Evolutionary conservation across 1,140 invertebrate species (phyloP).

Genomic region (Drosophila orena): DNA sequence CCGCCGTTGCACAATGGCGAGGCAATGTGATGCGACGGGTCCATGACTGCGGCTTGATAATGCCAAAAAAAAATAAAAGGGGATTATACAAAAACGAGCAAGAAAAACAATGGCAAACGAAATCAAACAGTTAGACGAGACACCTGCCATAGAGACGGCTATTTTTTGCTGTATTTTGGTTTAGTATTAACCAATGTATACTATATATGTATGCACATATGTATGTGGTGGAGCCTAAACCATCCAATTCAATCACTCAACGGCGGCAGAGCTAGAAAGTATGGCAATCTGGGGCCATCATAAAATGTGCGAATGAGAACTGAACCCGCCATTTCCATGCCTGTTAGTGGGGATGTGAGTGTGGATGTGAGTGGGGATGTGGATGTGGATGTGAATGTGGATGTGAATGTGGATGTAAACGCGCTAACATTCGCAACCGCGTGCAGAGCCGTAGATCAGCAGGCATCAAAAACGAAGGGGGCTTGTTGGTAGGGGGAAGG

Average conservation of each 20-base stretch:
- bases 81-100: slow-evolving; percentile 20
- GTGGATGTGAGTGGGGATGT: background rate
- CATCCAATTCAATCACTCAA: slow-evolving; percentile 71
- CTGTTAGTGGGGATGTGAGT: background rate
- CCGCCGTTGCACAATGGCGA: slow-evolving; percentile 56
- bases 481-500: too few species aligned
- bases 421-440: slow-evolving; percentile 29
- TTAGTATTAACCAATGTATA: background rate
- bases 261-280: slow-evolving; percentile 55
- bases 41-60: slow-evolving; percentile 46
- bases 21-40: slow-evolving; percentile 43
- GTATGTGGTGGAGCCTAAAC: slow-evolving; percentile 7
- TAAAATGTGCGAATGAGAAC: slow-evolving; percentile 72
- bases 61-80: slow-evolving; percentile 40
- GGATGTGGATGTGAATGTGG: background rate
- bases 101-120: slow-evolving; percentile 63
- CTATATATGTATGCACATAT: background rate
- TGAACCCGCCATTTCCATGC: slow-evolving; percentile 51
- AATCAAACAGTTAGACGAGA: slow-evolving; percentile 68
- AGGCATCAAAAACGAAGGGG: slow-evolving; percentile 17
- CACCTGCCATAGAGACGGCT: slow-evolving; percentile 55
- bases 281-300: slow-evolving; percentile 71
- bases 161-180: background rate
- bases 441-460: slow-evolving; percentile 69
- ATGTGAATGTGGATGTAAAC: slow-evolving; percentile 5